These are phyloP conservation scores for Andinoacara biseriatus DNA, from an alignment of 2,113 vertebrate species.

Conservation along the genomic window DNA sequence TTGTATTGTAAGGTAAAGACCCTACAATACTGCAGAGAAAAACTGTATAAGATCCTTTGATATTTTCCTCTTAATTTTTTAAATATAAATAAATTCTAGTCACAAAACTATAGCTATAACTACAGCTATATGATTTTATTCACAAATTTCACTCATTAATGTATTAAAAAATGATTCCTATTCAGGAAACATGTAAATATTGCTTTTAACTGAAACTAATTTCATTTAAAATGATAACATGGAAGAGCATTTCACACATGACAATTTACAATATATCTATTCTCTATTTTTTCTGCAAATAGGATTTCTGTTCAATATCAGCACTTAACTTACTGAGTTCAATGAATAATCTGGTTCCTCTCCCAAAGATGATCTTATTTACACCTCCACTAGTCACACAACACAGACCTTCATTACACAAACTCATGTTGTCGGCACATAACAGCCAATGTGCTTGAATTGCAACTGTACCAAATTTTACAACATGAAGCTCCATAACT, in stretches of 20 bases:
- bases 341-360: constrained; percentile 11
- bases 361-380: constrained; percentile 6
- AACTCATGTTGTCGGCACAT: neutral
- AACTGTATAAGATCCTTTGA: accelerated
- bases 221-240: accelerated
- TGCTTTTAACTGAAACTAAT: accelerated
- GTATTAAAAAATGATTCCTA: too few relatives aligned
- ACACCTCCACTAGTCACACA: accelerated
- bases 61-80: neutral
- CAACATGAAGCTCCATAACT: neutral
- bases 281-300: neutral
- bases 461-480: accelerated
- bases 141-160: accelerated
- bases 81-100: accelerated
- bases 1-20: too few relatives aligned
- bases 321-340: constrained; percentile 30
- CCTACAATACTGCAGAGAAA: too few relatives aligned
- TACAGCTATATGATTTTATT: neutral
- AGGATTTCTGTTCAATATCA: neutral
- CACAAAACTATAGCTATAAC: accelerated
- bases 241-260: accelerated
- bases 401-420: neutral
- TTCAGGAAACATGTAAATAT: too few relatives aligned
- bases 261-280: neutral
- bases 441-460: neutral